Base-by-base conservation (phyloP, 2,888 invertebrate genomes). In the Chymomyza procnemis region DNA sequence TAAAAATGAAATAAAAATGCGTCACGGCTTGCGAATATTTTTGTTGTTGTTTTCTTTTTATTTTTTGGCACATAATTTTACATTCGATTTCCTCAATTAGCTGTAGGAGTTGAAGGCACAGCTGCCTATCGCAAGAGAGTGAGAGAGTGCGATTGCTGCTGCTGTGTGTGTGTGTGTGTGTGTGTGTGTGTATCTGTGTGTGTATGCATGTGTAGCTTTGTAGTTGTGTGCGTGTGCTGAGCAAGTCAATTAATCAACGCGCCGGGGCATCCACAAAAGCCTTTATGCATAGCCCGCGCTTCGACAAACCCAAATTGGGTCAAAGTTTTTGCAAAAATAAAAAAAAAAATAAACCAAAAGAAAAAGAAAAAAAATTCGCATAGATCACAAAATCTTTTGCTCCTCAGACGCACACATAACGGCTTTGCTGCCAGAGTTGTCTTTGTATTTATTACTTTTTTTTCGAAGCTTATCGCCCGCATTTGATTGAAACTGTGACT, bases 41-140 rank as follows among this genome's bases (percentile, higher is more conserved):
- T 21, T 9, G 22, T 16, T 4, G 2, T 52, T 1, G 18, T 48
- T 16, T 5, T 55, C 14, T 55, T 54, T 57, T 63, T 26, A 9
- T 26, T 19, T 62, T 58, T 64, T 52, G 73, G 67, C 81, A 85
- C 87, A 83, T 83, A 79, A 83, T 78, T 83, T 87, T 78, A 78
- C 83, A 87, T 83, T 83, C 82, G 83, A 87, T 87, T 83, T 83
- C 87, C 82, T 87, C 87, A 78, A 83, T 87, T 83, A 84, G 86
- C 78, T 21, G 54, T 54, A 18, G 54, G 19, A 54, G 54, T 54
- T 21, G 21, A 50, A 21, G 19, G 54, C 18, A 54, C 54, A 54
- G 21, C 18, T 14, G 18, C 19, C 54, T 21, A 18, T 21, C 54
- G 54, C 6, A 41, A 12, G 12, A 41, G 34, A 12, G 34, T 1